A percentile compares a stretch with the other conserved stretches of the same genome.
Conservation (phyloP, 2,888 invertebrate genomes). For the Metacarcinus magister region DNA sequence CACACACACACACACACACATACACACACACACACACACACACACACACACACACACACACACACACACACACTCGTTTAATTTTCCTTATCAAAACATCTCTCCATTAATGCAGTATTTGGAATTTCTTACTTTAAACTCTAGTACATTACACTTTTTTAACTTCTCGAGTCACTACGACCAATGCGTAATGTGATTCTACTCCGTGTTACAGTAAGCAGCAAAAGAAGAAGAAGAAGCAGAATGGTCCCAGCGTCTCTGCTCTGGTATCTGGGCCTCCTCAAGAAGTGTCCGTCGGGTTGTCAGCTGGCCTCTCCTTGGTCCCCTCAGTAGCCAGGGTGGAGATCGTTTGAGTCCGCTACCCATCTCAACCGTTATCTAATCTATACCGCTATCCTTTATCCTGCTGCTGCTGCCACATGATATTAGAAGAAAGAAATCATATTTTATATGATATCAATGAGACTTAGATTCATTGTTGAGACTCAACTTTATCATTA, state of each 20-base stretch:
- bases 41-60: neutral
- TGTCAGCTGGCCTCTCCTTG: neutral
- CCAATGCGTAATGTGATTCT: neutral
- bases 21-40: neutral
- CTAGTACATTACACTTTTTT: neutral
- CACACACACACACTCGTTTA: neutral
- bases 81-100: neutral
- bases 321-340: neutral
- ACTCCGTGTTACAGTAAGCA: neutral
- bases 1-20: no score
- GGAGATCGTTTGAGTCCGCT: neutral
- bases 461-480: neutral
- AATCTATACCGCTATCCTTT: neutral
- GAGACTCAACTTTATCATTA: neutral
- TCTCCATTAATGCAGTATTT: neutral
- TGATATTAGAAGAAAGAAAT: neutral
- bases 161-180: neutral
- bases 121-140: neutral
- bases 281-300: neutral
- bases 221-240: slow-evolving; percentile 17
- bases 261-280: slow-evolving; percentile 4
- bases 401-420: neutral
- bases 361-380: neutral
- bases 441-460: neutral
- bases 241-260: neutral